These are phyloP conservation scores for Neuroterus valhalla DNA, from an alignment of 1,140 invertebrate species.

Conservation along the genomic window DNA sequence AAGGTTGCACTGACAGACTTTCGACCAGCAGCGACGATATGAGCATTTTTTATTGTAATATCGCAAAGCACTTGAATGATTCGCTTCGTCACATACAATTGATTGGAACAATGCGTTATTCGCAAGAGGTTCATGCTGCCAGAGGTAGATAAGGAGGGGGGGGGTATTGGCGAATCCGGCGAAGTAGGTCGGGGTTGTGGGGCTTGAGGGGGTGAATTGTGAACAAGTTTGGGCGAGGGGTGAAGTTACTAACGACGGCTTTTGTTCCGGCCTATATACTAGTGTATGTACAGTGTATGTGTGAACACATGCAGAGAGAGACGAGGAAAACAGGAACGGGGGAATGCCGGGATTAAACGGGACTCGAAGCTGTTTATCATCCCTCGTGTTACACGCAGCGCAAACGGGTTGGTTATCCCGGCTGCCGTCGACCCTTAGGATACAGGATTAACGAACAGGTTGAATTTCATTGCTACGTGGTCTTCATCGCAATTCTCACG, in stretches of 20 bases:
- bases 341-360: conserved; percentile 27
- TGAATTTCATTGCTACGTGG: conserved; percentile 16
- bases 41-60: too few relatives aligned
- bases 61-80: conserved; percentile 4
- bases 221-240: conserved; percentile 21
- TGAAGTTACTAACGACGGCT: conserved; percentile 27
- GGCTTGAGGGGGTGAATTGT: neutral
- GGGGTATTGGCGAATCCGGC: neutral
- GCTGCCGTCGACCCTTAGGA: conserved; percentile 12
- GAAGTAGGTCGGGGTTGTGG: neutral
- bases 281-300: neutral
- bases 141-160: neutral
- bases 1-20: too few relatives aligned
- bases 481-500: neutral
- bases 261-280: neutral
- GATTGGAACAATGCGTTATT: neutral
- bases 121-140: neutral
- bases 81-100: conserved; percentile 26
- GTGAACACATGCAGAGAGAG: neutral
- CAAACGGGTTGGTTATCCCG: conserved; percentile 13
- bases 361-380: conserved; percentile 27
- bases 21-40: too few relatives aligned
- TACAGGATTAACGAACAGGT: conserved; percentile 25
- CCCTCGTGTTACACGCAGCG: conserved; percentile 1
- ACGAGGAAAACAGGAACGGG: conserved; percentile 13